phyloP scores from a whole-genome alignment of 2,797 vertebrate species.

The Orientallactaga sibirica region DNA sequence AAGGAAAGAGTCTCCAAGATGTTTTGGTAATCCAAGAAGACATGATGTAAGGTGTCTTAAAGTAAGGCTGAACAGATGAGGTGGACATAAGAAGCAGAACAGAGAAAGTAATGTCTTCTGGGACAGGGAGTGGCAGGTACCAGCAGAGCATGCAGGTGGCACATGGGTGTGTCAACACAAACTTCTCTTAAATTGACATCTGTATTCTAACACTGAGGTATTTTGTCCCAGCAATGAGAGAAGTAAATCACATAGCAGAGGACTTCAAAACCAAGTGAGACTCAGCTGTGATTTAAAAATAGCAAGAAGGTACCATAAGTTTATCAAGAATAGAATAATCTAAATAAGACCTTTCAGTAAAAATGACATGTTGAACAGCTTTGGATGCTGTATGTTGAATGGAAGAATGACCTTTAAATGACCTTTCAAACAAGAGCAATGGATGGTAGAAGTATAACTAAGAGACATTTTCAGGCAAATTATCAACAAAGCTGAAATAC shows the following conservation, averaged over 20 bases:
- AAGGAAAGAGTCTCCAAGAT: neutral
- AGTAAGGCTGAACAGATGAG: neutral
- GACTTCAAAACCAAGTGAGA: neutral
- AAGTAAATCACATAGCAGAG: neutral
- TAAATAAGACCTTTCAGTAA: neutral
- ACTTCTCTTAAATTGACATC: too few species aligned
- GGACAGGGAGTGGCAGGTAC: neutral
- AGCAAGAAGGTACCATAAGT: neutral
- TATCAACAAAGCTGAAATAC: neutral
- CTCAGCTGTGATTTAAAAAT: neutral
- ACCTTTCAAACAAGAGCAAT: neutral
- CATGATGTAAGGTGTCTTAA: neutral
- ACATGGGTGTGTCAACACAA: neutral
- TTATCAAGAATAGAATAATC: neutral
- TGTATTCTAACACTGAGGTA: too few species aligned
- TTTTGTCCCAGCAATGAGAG: too few species aligned
- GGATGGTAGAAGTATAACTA: neutral
- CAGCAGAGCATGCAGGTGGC: too few species aligned
- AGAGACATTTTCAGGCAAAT: neutral
- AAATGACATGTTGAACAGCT: neutral
- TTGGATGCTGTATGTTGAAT: neutral
- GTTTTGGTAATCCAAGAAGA: neutral
- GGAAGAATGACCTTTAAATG: neutral
- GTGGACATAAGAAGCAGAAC: too few species aligned
- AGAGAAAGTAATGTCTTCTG: accelerated